phyloP scores from a whole-genome alignment of 2,797 vertebrate genomes.

The Scyliorhinus canicula region DNA sequence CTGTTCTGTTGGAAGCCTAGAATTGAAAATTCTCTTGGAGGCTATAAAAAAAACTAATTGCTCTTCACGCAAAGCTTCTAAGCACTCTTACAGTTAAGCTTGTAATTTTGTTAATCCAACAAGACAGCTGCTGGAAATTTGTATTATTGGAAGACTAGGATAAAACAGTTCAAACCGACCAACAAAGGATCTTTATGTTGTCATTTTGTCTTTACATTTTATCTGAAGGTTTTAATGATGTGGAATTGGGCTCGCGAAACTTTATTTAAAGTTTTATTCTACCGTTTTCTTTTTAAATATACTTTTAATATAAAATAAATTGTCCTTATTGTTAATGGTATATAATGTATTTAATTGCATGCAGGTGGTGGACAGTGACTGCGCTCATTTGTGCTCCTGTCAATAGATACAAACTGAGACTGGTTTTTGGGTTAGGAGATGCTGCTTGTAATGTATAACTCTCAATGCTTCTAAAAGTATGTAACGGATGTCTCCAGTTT shows the following conservation, averaged over 20 bases:
- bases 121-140: not conserved
- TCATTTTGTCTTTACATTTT: not conserved
- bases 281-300: not conserved
- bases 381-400: too few relatives aligned
- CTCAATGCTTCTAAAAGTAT: not conserved
- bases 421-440: not conserved
- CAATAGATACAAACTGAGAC: not conserved
- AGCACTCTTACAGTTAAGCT: too few relatives aligned
- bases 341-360: not conserved
- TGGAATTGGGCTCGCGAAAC: not conserved
- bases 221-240: not conserved
- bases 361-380: not conserved
- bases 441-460: not conserved
- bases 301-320: not conserved
- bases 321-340: too few relatives aligned
- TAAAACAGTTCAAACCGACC: not conserved
- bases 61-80: not conserved
- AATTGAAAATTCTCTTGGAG: not conserved
- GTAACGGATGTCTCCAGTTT: not conserved
- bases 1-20: not conserved
- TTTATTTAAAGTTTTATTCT: not conserved
- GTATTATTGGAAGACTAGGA: not conserved
- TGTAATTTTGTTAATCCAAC: not conserved
- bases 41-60: not conserved
- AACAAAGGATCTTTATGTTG: not conserved